Conservation (phyloP, 1,140 invertebrate genomes). For the Ephestia elutella region DNA sequence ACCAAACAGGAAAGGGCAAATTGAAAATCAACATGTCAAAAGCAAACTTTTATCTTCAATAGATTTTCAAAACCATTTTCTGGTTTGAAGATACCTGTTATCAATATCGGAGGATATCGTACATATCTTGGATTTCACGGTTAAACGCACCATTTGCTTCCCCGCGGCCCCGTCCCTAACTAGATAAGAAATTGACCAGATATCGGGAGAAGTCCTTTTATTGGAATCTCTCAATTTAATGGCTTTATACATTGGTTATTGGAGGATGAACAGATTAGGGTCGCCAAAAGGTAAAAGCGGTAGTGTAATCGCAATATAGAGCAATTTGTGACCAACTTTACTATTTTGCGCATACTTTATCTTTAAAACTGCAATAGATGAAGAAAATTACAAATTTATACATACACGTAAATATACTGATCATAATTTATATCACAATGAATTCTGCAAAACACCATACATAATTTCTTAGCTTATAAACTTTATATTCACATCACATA, state of each 20-base stretch:
- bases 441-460: no score
- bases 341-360: no score
- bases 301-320: no score
- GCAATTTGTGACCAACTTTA: no score
- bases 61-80: slow-evolving; percentile 53
- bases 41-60: slow-evolving; percentile 41
- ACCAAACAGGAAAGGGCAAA: not conserved
- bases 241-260: slow-evolving; percentile 5
- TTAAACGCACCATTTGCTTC: slow-evolving; percentile 59
- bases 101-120: slow-evolving; percentile 58
- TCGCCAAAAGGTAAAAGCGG: not conserved
- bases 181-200: slow-evolving; percentile 62
- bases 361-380: no score
- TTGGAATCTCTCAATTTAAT: slow-evolving; percentile 2
- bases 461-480: no score
- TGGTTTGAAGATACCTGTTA: slow-evolving; percentile 53
- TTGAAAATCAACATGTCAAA: slow-evolving; percentile 24
- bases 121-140: slow-evolving; percentile 65
- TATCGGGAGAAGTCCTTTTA: slow-evolving; percentile 43
- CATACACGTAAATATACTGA: no score
- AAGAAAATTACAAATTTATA: no score
- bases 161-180: slow-evolving; percentile 45
- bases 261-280: not conserved
- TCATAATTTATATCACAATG: no score
- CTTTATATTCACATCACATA: no score